Evolutionary conservation across 2,888 invertebrate species (phyloP).

Genomic region (Leucophenga maculata): DNA sequence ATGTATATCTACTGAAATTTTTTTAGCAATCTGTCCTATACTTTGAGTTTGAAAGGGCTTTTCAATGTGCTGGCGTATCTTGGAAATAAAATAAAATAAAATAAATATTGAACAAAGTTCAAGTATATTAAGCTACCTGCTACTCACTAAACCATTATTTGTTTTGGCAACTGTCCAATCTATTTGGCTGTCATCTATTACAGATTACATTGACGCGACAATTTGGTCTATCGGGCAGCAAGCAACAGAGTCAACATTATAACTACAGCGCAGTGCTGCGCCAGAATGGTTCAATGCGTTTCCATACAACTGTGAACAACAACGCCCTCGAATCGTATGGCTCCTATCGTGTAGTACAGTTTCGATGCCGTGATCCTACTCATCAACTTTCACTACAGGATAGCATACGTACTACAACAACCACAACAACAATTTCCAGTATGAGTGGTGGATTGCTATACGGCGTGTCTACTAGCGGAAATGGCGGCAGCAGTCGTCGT

Average conservation of each 20-base stretch:
- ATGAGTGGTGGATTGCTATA: slow-evolving; percentile 36
- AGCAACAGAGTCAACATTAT: slow-evolving; percentile 61
- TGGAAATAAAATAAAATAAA: no score
- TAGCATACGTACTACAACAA: slow-evolving; percentile 68
- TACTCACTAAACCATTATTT: no score
- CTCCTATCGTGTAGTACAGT: slow-evolving; percentile 68
- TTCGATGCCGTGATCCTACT: slow-evolving; percentile 69
- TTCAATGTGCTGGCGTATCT: no score
- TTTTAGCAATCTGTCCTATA: no score
- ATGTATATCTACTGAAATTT: no score
- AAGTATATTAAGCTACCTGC: no score
- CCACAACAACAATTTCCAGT: slow-evolving; percentile 63
- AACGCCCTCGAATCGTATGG: slow-evolving; percentile 66
- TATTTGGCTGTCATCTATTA: slow-evolving; percentile 7
- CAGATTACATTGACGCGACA: slow-evolving; percentile 65
- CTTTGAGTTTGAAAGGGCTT: no score
- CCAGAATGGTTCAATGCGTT: slow-evolving; percentile 64
- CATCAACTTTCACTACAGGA: slow-evolving; percentile 71
- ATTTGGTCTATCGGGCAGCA: slow-evolving; percentile 54
- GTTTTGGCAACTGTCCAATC: background rate
- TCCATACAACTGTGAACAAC: slow-evolving; percentile 64
- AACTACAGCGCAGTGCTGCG: slow-evolving; percentile 68
- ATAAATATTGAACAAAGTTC: no score
- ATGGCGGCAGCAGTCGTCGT: slow-evolving; percentile 42
- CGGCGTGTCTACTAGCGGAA: background rate